phyloP scores from a whole-genome alignment of 2,797 vertebrate species.

The Sandelia bainsii region DNA sequence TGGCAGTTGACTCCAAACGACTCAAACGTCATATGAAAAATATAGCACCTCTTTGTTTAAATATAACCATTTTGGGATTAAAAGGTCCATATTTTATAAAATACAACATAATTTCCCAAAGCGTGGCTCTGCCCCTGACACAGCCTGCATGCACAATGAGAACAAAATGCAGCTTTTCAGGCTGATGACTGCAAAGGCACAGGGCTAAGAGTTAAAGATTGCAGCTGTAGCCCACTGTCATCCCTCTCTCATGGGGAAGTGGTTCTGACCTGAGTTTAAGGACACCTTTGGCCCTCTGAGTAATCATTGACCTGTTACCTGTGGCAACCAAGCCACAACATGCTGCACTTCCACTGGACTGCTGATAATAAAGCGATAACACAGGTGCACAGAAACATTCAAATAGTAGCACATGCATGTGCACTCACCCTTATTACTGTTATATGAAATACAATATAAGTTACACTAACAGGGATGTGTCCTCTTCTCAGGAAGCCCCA shows the following conservation, averaged over 20 bases:
- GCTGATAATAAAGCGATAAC: conserved; percentile 69
- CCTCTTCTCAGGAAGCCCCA: conserved; percentile 4
- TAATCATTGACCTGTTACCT: conserved; percentile 85
- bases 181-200: conserved; percentile 38
- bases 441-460: conserved; percentile 14
- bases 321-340: conserved; percentile 71
- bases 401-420: conserved; percentile 9
- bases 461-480: background rate
- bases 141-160: conserved; percentile 19
- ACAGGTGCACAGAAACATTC: conserved; percentile 17
- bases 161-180: conserved; percentile 46
- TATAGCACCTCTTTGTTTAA: background rate
- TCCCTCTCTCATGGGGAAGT: conserved; percentile 60
- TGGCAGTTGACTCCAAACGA: conserved; percentile 10
- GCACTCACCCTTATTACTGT: conserved; percentile 20
- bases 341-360: conserved; percentile 51
- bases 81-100: conserved; percentile 19
- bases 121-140: conserved; percentile 16
- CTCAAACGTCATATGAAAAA: conserved; percentile 16
- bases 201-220: conserved; percentile 48
- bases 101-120: conserved; percentile 16
- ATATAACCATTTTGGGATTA: conserved; percentile 4
- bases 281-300: conserved; percentile 70
- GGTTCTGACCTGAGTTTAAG: conserved; percentile 74
- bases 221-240: conserved; percentile 57